Evolutionary conservation across 1,140 invertebrate genomes (phyloP).

Genomic region (Drosophila tsacasi): DNA sequence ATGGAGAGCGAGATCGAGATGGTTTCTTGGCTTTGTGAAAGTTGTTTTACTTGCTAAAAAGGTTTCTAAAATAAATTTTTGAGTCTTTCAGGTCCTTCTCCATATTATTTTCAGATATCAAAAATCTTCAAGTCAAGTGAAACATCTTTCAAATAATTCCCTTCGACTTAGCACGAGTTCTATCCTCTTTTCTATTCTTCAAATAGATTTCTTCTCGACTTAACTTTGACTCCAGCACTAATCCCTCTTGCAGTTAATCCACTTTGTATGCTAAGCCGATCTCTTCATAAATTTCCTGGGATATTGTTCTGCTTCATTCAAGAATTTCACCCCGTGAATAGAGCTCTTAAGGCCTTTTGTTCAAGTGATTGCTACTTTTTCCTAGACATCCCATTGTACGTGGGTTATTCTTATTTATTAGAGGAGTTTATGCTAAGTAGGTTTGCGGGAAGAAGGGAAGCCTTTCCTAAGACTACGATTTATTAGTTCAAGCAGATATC

Average conservation of each 20-base stretch:
- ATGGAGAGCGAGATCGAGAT: background rate
- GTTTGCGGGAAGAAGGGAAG: background rate
- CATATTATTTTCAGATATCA: too few species aligned
- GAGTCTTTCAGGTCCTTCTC: too few species aligned
- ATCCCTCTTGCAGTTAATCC: slow-evolving; percentile 31
- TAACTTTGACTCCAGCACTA: slow-evolving; percentile 21
- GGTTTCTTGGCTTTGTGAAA: background rate
- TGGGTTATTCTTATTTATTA: slow-evolving; percentile 40
- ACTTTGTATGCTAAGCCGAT: slow-evolving; percentile 47
- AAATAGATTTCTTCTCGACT: slow-evolving; percentile 19
- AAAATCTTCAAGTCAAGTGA: background rate
- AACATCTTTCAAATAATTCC: background rate
- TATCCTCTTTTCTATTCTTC: background rate
- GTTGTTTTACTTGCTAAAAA: too few species aligned
- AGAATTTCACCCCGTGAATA: slow-evolving; percentile 36
- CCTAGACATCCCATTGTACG: slow-evolving; percentile 26
- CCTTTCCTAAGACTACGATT: slow-evolving; percentile 15
- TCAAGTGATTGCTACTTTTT: slow-evolving; percentile 46
- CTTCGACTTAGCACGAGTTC: background rate
- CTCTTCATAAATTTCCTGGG: slow-evolving; percentile 40
- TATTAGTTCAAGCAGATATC: slow-evolving; percentile 1
- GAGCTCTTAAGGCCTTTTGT: slow-evolving; percentile 44
- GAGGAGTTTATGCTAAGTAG: slow-evolving; percentile 40
- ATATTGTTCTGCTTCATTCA: slow-evolving; percentile 40
- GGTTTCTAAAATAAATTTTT: background rate